These are phyloP conservation scores for Gymnorhina tibicen DNA, from an alignment of 2,113 vertebrate species.

Conservation along the genomic window DNA sequence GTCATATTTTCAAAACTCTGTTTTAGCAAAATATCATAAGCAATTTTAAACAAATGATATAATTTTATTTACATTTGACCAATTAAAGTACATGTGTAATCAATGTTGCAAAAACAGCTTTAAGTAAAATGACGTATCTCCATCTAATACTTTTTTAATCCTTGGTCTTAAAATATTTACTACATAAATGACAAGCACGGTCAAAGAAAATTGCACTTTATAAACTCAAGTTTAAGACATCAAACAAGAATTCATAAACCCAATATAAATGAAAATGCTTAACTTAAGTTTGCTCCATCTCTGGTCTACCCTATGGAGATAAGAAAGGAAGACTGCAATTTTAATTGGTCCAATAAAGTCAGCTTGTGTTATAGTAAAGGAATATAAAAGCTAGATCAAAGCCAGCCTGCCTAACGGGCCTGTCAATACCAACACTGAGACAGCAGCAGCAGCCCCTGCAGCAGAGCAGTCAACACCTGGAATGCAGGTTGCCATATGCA, in stretches of 20 bases:
- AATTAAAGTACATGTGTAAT: neutral
- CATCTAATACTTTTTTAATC: neutral
- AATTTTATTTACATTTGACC: neutral
- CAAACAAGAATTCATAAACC: neutral
- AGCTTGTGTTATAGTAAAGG: neutral
- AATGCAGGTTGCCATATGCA: neutral
- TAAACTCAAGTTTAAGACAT: neutral
- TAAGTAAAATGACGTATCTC: neutral
- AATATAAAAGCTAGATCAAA: conserved; percentile 58
- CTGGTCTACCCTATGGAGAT: neutral
- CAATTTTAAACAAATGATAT: neutral
- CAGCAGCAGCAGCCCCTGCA: neutral
- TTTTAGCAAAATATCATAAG: neutral
- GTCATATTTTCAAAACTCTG: neutral
- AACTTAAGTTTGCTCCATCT: neutral
- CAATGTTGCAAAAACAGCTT: neutral
- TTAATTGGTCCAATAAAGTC: conserved; percentile 44
- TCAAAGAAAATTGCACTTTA: neutral
- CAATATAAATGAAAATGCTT: neutral
- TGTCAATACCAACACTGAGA: neutral
- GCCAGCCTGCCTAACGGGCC: neutral
- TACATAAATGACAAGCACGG: neutral
- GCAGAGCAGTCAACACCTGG: neutral
- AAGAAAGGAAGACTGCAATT: conserved; percentile 6
- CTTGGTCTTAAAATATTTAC: neutral